Base-by-base conservation (phyloP, 1,140 invertebrate species). In the Battus philenor region DNA sequence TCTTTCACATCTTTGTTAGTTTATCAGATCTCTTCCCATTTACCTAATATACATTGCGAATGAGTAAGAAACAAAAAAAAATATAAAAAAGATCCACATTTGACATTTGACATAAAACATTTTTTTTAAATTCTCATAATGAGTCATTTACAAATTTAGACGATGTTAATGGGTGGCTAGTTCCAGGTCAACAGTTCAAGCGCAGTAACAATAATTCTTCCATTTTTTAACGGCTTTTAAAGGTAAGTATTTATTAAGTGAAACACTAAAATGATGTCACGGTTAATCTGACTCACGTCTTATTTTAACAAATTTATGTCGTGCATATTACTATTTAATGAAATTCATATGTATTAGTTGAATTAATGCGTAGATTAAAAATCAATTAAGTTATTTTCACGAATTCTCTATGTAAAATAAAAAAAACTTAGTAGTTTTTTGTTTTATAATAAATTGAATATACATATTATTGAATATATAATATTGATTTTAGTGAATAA, bases 261-360 rank as follows among this genome's bases (percentile, higher is more conserved):
- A 78, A 74, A 75, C 68, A 71, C 68, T 76, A 69, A 77, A 41
- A 82, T 82, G 78, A 82, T 82, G 74, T 82, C 78, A 82, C 57
- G 61, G 50, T 31, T 43, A 36, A 45, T 66, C 53, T 76, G 78
- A 82, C 44, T 82, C 78, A 82, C 45, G 20, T 59, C 44, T 56
- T 67, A 75, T 79, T 72, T 68, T 65, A 68, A 76, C 68, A 64
- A 69, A 60, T 60, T 66, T 67, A 67, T 63, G 53, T 70, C 39
- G 53, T 65, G 6, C 47, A 54, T 64, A 61, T 51, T 58, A 67
- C 54, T 68, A n/a, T n/a, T n/a, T n/a, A n/a, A 71, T 68, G 68
- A 69, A 70, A 63, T 56, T 26, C 17, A 49, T 60, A 54, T 59
- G 41, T 52, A 54, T 24, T 33, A 53, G 26, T 44, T 44, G 34